These are phyloP conservation scores for Lithobates sylvaticus DNA, from an alignment of 2,797 vertebrate genomes.

Conservation along the genomic window DNA sequence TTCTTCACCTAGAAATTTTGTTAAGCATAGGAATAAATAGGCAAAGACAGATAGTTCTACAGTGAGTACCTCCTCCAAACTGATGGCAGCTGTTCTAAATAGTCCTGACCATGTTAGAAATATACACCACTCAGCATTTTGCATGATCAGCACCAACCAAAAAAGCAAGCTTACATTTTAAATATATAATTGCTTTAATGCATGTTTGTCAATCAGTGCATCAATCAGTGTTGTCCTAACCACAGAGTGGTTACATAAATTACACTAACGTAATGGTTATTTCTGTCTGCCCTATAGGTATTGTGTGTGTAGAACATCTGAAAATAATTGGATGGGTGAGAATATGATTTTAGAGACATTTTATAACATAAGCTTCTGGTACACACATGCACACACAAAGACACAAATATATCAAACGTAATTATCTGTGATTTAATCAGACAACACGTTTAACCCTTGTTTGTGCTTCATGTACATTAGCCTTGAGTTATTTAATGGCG, in stretches of 20 bases:
- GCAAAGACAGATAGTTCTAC: too few relatives aligned
- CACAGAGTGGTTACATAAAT: neutral
- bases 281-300: too few relatives aligned
- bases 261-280: neutral
- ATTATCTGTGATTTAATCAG: neutral
- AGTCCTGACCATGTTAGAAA: too few relatives aligned
- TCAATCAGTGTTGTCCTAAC: too few relatives aligned
- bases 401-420: too few relatives aligned
- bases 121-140: neutral
- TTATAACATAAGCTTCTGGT: too few relatives aligned
- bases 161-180: neutral
- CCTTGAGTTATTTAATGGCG: neutral
- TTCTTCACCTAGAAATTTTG: too few relatives aligned
- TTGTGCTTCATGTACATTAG: neutral
- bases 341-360: too few relatives aligned
- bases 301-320: too few relatives aligned
- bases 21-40: too few relatives aligned
- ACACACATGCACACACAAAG: too few relatives aligned
- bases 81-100: neutral
- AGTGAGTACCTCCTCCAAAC: neutral
- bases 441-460: neutral
- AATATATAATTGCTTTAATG: neutral
- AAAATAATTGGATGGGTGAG: too few relatives aligned
- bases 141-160: neutral
- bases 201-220: neutral